phyloP scores from a whole-genome alignment of 1,140 invertebrate genomes.

The Branchinecta lynchi region DNA sequence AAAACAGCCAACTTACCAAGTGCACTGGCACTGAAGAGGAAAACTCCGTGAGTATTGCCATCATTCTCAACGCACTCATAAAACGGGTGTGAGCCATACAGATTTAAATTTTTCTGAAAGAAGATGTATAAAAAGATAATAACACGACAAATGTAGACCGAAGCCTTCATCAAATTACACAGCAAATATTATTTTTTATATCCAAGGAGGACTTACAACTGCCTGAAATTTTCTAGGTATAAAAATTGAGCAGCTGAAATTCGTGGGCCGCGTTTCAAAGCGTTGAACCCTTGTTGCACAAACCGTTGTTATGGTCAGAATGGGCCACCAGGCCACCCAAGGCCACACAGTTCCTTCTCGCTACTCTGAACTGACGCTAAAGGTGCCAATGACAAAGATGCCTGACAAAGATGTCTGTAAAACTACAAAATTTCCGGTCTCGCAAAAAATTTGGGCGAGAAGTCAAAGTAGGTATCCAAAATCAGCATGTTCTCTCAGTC shows the following conservation, averaged over 20 bases:
- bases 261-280: not conserved
- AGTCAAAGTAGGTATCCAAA: no score
- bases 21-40: slow-evolving; percentile 31
- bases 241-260: not conserved
- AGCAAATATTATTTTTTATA: not conserved
- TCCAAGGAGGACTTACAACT: not conserved
- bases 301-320: no score
- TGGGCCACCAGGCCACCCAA: no score
- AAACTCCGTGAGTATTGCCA: slow-evolving; percentile 32
- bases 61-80: slow-evolving; percentile 31
- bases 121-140: not conserved
- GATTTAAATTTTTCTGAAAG: slow-evolving; percentile 35
- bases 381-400: no score
- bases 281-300: no score
- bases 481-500: no score
- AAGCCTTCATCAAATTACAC: no score
- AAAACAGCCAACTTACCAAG: slow-evolving; percentile 24
- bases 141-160: slow-evolving; percentile 1
- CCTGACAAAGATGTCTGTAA: no score
- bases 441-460: no score
- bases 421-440: no score
- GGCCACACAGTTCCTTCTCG: no score
- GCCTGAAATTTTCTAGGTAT: not conserved
- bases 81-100: slow-evolving; percentile 69
- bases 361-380: no score